Base-by-base conservation (phyloP, 2,888 invertebrate genomes). In the Amaurobius ferox region DNA sequence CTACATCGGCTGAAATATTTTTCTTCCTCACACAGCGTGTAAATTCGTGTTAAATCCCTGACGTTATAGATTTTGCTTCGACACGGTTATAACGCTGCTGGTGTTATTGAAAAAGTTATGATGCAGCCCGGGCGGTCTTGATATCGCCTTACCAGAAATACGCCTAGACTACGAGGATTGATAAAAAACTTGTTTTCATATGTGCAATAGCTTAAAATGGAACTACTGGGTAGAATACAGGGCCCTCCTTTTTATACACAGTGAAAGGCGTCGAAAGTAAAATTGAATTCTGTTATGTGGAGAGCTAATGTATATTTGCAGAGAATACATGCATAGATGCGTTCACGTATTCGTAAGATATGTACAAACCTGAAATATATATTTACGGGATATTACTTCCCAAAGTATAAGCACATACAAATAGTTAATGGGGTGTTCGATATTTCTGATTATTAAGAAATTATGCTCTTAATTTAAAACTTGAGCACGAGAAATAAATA, bases 11-110 rank as follows among this genome's bases (percentile, higher is more conserved):
- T 30, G 61, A 68, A 62, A 83, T 72, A 77, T 72, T 66, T 81
- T 62, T 72, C 30, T 28, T 61, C 64, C 77, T 66, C 9, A 19
- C n/a, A 32, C 66, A n/a, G 76, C 80, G 72, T 72, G 83, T 85
- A 78, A 77, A 85, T 85, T 85, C 83, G 67, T 66, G 83, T 55
- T 85, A 85, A 85, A 85, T 85, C 83, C 77, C 44, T 35, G 23
- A 81, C 74, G 68, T 81, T 81, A 81, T 81, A 81, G 81, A 81
- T 81, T 81, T 76, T 70, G 70, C 62, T 70, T 81, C 74, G 64
- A 64, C 74, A 76, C 70, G 81, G 23, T 40, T 80, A 73, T 80
- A 74, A 80, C 73, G 74, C 70, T 70, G 40, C 62, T n/a, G 61
- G 40, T 74, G 70, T 74, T 81, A 81, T 81, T 81, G 81, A 72